Base-by-base conservation (phyloP, 2,888 invertebrate species). In the Ommatoiulus sabulosus region DNA sequence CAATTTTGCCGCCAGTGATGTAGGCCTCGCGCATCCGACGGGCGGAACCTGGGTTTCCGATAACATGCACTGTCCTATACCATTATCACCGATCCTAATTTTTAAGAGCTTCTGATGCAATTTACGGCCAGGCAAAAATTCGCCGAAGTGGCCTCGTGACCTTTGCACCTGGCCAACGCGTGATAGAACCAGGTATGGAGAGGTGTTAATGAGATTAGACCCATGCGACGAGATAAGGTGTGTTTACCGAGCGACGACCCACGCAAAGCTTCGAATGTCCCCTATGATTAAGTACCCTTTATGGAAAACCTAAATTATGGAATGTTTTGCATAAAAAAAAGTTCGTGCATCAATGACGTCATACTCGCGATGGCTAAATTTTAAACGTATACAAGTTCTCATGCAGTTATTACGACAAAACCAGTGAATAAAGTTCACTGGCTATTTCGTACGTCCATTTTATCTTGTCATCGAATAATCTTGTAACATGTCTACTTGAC, bases 111-210 rank as follows among this genome's bases (percentile, higher is more conserved):
- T 63, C 4, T n/a, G 63, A 63, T n/a, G 3, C n/a, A 63, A 63
- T n/a, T 63, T 63, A n/a, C n/a, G 63, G 63, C 63, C 63, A n/a
- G 63, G 63, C n/a, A 63, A 57, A 52, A 63, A 63, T 63, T 63
- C 17, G 15, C n/a, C n/a, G 63, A 63, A 63, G 6, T 17, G n/a
- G 63, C n/a, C 17, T n/a, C 63, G 63, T 63, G 63, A 63, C 63
- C 63, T 63, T 63, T 63, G n/a, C n/a, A 63, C n/a, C 63, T 63
- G 63, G 17, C n/a, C 63, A 7, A 1, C 46, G n/a, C n/a, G n/a
- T 46, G 46, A 46, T 46, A 46, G 46, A 8, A 8, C 46, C 46
- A 8, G 46, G 46, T 8, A 46, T 63, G n/a, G 17, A n/a, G n/a
- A 1, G 63, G 63, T 63, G 63, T 63, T 63, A 17, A n/a, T 63